Evolutionary conservation across 37 sponge, comb jelly and placozoan genomes (phyloP).

Genomic region (Spongilla lacustris): DNA sequence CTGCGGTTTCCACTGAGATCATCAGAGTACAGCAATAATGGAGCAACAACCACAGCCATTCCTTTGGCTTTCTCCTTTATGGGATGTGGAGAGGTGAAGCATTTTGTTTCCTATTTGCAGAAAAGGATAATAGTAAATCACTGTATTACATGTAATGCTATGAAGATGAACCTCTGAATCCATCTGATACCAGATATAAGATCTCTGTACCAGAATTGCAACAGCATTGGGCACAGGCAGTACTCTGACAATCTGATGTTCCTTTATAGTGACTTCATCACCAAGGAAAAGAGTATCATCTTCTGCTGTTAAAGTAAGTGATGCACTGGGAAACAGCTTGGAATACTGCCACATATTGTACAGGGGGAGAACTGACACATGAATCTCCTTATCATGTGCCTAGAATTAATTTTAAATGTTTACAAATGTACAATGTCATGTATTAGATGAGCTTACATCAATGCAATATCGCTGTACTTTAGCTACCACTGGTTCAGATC

Average conservation of each 20-base stretch:
- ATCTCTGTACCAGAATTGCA: neutral
- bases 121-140: neutral
- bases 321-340: neutral
- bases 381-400: too few species aligned
- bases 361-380: too few species aligned
- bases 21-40: conserved; percentile 57
- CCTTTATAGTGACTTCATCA: conserved; percentile 1
- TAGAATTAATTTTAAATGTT: too few species aligned
- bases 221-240: neutral
- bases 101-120: neutral
- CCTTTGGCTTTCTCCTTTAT: neutral
- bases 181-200: conserved; percentile 1
- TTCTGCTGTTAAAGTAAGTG: neutral
- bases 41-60: conserved; percentile 3
- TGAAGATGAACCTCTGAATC: neutral
- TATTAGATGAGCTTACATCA: too few species aligned
- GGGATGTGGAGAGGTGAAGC: neutral
- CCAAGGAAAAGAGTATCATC: neutral
- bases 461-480: too few species aligned
- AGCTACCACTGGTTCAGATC: too few species aligned
- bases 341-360: neutral
- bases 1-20: conserved; percentile 67
- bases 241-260: neutral
- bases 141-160: neutral
- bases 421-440: too few species aligned